phyloP scores from a whole-genome alignment of 1,140 invertebrate genomes.

The Apis laboriosa region DNA sequence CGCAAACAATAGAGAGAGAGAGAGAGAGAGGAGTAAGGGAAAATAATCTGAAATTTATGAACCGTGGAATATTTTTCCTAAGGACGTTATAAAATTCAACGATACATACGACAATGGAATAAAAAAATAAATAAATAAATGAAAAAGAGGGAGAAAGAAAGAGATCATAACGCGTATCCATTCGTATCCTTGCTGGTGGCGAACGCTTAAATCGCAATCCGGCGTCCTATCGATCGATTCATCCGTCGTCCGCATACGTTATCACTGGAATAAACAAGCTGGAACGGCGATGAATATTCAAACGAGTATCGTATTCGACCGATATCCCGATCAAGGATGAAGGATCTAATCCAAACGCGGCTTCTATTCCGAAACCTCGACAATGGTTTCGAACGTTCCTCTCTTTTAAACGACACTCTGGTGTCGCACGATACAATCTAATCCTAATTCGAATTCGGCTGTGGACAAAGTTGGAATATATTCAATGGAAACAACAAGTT shows the following conservation, averaged over 20 bases:
- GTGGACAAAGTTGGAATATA: not conserved
- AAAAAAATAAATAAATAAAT: not conserved
- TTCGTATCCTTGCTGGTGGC: too few species aligned
- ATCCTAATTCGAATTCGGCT: not conserved
- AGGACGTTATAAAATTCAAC: conserved; percentile 37
- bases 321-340: not conserved
- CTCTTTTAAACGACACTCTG: too few species aligned
- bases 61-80: conserved; percentile 7
- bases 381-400: too few species aligned
- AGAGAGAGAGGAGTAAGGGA: too few species aligned
- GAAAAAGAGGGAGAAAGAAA: too few species aligned
- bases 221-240: conserved; percentile 2
- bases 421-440: too few species aligned
- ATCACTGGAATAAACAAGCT: conserved; percentile 10
- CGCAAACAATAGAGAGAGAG: conserved; percentile 15
- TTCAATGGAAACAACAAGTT: not conserved
- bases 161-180: too few species aligned
- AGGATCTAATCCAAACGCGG: not conserved
- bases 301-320: not conserved
- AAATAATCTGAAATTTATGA: conserved; percentile 38
- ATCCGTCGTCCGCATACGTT: not conserved
- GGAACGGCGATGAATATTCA: conserved; percentile 21
- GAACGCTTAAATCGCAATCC: not conserved
- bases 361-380: not conserved
- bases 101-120: not conserved